These are phyloP conservation scores for Larimichthys polyactis DNA, from an alignment of 2,113 vertebrate genomes.

Conservation along the genomic window DNA sequence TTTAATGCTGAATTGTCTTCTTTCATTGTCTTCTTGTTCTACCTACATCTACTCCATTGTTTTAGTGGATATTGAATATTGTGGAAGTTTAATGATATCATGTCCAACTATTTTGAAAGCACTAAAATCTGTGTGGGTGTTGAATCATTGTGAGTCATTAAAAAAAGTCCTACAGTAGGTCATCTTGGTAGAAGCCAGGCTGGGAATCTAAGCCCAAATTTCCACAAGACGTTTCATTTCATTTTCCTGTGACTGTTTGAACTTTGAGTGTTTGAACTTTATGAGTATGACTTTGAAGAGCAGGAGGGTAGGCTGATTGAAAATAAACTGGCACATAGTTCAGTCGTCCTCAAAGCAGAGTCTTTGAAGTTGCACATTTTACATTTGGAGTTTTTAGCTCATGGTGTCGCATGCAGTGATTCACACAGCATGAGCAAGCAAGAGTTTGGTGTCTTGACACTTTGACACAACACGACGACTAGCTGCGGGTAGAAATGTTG, in stretches of 20 bases:
- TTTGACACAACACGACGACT: constrained; percentile 33
- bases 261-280: constrained; percentile 16
- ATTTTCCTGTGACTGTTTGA: constrained; percentile 38
- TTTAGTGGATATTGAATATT: neutral
- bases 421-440: constrained; percentile 22
- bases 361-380: constrained; percentile 42
- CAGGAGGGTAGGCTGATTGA: constrained; percentile 30
- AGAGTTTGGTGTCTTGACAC: constrained; percentile 41
- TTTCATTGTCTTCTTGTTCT: neutral
- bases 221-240: neutral
- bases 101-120: neutral
- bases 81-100: neutral
- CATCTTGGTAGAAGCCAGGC: neutral
- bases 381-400: constrained; percentile 29
- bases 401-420: constrained; percentile 14
- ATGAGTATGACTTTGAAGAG: constrained; percentile 51
- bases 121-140: neutral
- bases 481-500: constrained; percentile 45
- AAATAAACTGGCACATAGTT: constrained; percentile 58
- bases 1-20: neutral
- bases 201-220: neutral
- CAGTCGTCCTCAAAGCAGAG: constrained; percentile 49
- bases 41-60: neutral
- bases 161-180: neutral
- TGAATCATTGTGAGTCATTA: neutral